Percentiles rank a stretch among this genome's conserved stretches.
These are phyloP conservation scores for Monopterus albus DNA, from an alignment of 2,113 vertebrate genomes.

Conservation along the genomic window DNA sequence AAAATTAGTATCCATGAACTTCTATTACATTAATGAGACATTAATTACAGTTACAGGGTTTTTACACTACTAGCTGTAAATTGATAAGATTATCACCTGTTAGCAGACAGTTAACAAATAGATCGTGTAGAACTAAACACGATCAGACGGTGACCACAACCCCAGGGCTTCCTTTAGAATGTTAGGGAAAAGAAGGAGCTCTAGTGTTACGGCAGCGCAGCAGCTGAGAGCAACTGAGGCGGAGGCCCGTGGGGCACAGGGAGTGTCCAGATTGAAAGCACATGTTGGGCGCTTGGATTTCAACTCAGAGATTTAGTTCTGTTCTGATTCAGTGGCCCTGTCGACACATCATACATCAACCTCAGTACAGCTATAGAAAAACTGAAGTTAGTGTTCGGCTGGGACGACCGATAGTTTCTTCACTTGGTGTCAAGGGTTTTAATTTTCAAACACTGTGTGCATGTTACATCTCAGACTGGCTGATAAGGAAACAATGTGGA, in stretches of 20 bases:
- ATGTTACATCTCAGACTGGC: neutral
- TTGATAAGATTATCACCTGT: constrained; percentile 24
- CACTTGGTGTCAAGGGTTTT: constrained; percentile 27
- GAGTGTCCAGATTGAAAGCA: constrained; percentile 76
- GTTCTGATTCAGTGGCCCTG: constrained; percentile 48
- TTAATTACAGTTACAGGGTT: constrained; percentile 18
- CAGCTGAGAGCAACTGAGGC: constrained; percentile 43
- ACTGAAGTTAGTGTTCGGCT: constrained; percentile 8
- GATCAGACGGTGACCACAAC: constrained; percentile 22
- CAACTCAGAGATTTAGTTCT: constrained; percentile 46
- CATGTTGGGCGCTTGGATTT: constrained; percentile 57
- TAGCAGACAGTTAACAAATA: constrained; percentile 9
- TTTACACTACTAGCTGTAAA: constrained; percentile 27
- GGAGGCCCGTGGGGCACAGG: constrained; percentile 45
- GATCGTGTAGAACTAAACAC: constrained; percentile 15
- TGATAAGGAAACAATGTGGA: constrained; percentile 17
- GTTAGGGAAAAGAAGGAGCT: neutral
- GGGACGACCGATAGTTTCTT: constrained; percentile 1
- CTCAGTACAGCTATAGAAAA: constrained; percentile 26
- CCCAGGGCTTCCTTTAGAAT: constrained; percentile 2
- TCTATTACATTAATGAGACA: constrained; percentile 18
- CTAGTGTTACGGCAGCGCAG: constrained; percentile 35
- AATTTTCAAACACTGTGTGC: constrained; percentile 25
- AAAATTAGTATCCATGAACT: constrained; percentile 7
- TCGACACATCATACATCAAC: constrained; percentile 67